Base-by-base conservation (phyloP, 2,113 vertebrate genomes). In the Megaceryle maxima region DNA sequence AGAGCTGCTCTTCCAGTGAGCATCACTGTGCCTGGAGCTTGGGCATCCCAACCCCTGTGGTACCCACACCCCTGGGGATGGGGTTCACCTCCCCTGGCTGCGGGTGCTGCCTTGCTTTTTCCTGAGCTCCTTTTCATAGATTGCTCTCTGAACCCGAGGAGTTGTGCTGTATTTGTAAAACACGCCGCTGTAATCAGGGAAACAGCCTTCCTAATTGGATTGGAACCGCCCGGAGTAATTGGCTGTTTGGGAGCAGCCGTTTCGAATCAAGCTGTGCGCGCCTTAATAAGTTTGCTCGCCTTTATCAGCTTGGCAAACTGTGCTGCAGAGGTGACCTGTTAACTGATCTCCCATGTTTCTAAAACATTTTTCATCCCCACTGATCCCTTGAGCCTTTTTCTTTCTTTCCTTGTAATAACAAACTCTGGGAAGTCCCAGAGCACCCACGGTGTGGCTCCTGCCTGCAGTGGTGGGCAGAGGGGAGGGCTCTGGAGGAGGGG, bases 181-280 rank as follows among this genome's bases (percentile, higher is more conserved):
- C 94, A 92, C 64, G 4, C 20, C 6, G 18, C 80, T 1, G 20
- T 87, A 70, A 72, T 86, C 83, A 63, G 94, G 94, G 88, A 22
- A 96, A 57, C 92, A 92, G 91, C 60, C 28, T 77, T 56, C 55
- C 92, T 97, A 94, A 96, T 96, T 96, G 96, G 95, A 63, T 92
- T 81, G 72, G 68, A 78, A 35, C 6, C 3, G 94, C 88, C 73
- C 0, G 43, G 46, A 13, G 43, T 94, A 93, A 97, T 93, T 97
- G 92, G 60, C 94, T 88, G 86, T 29, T 86, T 56, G 94, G 73
- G 75, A 94, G 91, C 94, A 87, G 95, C 88, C 88, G 59, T 63
- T 91, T 51, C 35, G 2, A 63, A 90, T 94, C 94, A 94, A 87
- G 92, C 95, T 92, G 96, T 86, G 95, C 11, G 2, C 19, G 50